Evolutionary conservation across 2,888 invertebrate species (phyloP), one percentile per base, ranked within the genome.

Genomic region (Mimachlamys varia): DNA sequence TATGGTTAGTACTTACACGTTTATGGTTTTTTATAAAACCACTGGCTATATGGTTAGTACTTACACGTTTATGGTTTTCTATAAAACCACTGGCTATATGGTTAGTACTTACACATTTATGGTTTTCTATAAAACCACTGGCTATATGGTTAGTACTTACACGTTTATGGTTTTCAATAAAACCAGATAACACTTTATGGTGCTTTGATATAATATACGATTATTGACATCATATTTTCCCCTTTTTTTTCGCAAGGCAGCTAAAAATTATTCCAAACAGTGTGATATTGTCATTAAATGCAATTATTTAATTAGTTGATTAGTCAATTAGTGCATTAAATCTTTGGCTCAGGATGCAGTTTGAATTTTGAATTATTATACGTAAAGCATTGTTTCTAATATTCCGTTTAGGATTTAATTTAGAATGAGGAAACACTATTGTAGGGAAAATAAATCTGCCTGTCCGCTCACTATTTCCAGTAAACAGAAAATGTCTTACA

Each of bases 161-260:
- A 44, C 7, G 44, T 53, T 5, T 53, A 53, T 53, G 53, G 53
- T 19, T 53, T 13, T 53, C 44, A 12, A 10, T 53, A 2, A 53
- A 19, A 13, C 53, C 53, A 22, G 7, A 22, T 22, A 19, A 7
- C 19, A 58, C 58, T 58, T 1, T n/a, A 58, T 58, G 58, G 58
- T 58, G 58, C 58, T 58, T 58, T 58, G 1, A n/a, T 58, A 22
- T 58, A 58, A 22, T n/a, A 7, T 58, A 7, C n/a, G 22, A n/a
- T 19, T 19, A 19, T 58, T 10, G 58, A 22, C 58, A 22, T 19
- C 58, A 58, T 1, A 58, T 22, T 10, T 76, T 76, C 22, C 27
- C 4, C 33, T 27, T 76, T 76, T 76, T 76, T 33, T 76, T 76
- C 76, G 76, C 76, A 76, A 22, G 76, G 76, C 76, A 76, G 76